Evolutionary conservation across 2,888 invertebrate genomes (phyloP), one percentile per base, ranked within the genome.

Genomic region (Exephanes ischioxanthus): DNA sequence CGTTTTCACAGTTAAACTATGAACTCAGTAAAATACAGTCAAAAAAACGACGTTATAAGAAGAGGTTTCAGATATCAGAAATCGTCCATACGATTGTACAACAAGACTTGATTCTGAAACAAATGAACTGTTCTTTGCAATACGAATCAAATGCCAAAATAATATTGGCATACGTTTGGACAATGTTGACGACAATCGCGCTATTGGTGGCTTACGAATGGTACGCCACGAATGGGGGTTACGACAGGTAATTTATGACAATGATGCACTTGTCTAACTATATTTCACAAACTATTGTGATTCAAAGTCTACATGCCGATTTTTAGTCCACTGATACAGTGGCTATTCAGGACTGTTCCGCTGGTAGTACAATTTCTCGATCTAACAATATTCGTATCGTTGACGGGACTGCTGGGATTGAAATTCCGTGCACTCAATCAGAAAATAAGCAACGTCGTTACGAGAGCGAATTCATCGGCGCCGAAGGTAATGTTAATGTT

Each of bases 371-470:
- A 86, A 45, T 22, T 53, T 0, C 70, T 86, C 48, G 70, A 85
- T 80, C n/a, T 82, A 41, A 86, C 84, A 26, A 83, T 87, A 51
- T 83, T 87, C 11, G 66, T 73, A 9, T 71, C 68, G n/a, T 45
- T 87, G 11, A 71, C 83, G 3, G 82, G 85, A 1, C 53, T 82
- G 48, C 66, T 86, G 16, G 86, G 81, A 41, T 26, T 78, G 11
- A 58, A 82, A 9, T 83, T 87, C 55, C 80, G 77, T 26, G 70
- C 71, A 1, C 4, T 87, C 0, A 87, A 87, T 41, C 66, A 81
- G 3, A 84, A 80, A 75, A 75, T 87, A 41, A 55, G 58, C 22
- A 61, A 2, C 16, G 68, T 87, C 3, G 75, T 78, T 19, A 37
- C 37, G 14, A 79, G 80, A 51, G 78, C 77, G 2, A 86, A 87